Evolutionary conservation across 2,797 vertebrate genomes (phyloP).

Genomic region (Scyliorhinus canicula): DNA sequence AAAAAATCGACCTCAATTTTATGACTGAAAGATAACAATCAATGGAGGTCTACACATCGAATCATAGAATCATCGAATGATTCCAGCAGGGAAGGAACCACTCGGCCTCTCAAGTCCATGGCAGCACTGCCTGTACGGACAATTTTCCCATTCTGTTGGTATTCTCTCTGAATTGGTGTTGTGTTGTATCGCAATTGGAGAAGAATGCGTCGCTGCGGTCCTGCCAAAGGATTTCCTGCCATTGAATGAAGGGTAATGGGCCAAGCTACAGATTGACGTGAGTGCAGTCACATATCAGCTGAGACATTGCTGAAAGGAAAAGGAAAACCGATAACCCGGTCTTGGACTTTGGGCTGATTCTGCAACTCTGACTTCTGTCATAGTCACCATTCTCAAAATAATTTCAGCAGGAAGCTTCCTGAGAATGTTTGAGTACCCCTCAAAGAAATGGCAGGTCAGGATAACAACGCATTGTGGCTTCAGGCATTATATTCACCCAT

Average conservation of each 20-base stretch:
- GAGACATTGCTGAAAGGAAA: neutral
- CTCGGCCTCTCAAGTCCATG: neutral
- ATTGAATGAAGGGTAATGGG: neutral
- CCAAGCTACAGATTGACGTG: neutral
- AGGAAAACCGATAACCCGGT: neutral
- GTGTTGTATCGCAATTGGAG: neutral
- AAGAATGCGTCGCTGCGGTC: neutral
- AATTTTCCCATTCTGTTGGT: neutral
- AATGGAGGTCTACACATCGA: neutral
- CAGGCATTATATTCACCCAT: neutral
- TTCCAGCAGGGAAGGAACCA: neutral
- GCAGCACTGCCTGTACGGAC: neutral
- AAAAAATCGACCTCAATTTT: neutral
- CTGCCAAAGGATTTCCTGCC: conserved; percentile 1
- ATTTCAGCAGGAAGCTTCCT: neutral
- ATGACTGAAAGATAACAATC: neutral
- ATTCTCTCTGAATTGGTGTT: neutral
- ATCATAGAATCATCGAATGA: neutral
- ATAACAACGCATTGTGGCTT: no score
- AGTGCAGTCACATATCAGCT: neutral
- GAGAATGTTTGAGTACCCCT: neutral
- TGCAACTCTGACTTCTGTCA: neutral
- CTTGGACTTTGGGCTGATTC: neutral
- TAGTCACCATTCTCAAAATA: neutral
- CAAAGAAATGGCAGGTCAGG: neutral